These are phyloP conservation scores for Zaprionus ghesquierei DNA, from an alignment of 1,140 invertebrate species.

Conservation along the genomic window DNA sequence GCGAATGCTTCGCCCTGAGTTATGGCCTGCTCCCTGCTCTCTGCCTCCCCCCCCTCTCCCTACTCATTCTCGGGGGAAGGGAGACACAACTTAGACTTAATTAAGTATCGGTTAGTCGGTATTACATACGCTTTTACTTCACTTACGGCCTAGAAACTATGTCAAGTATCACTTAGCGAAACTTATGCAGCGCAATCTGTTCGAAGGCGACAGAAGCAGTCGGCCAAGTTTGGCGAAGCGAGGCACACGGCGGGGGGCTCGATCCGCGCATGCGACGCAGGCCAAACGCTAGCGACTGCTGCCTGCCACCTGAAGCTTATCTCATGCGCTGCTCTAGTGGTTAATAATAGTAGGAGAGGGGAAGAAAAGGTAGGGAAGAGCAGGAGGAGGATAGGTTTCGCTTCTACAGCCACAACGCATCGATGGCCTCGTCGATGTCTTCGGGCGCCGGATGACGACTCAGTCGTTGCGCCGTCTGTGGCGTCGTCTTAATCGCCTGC, in stretches of 20 bases:
- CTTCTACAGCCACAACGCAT: slow-evolving; percentile 62
- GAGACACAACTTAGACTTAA: not conserved
- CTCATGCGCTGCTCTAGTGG: not conserved
- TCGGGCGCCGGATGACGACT: slow-evolving; percentile 23
- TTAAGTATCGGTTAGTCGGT: slow-evolving; percentile 5
- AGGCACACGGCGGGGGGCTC: slow-evolving; percentile 33
- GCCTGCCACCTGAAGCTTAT: no score
- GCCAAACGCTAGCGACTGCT: slow-evolving; percentile 18
- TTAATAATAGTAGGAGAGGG: slow-evolving; percentile 3
- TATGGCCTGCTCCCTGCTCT: not conserved
- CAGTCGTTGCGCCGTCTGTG: slow-evolving; percentile 29
- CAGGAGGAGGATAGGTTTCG: no score
- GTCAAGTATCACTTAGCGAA: slow-evolving; percentile 67
- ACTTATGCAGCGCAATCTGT: slow-evolving; percentile 17
- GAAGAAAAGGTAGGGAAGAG: not conserved
- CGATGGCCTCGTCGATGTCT: slow-evolving; percentile 65
- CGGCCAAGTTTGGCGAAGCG: slow-evolving; percentile 18
- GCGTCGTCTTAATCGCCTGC: slow-evolving; percentile 30
- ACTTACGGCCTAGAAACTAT: slow-evolving; percentile 65
- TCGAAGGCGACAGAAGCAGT: not conserved
- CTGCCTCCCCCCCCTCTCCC: no score
- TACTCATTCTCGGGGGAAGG: no score
- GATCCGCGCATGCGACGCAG: slow-evolving; percentile 22
- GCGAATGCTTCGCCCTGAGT: not conserved
- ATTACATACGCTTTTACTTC: slow-evolving; percentile 39